Base-by-base conservation (phyloP, 2,113 vertebrate species). In the Calyptommatus sinebrachiatus region DNA sequence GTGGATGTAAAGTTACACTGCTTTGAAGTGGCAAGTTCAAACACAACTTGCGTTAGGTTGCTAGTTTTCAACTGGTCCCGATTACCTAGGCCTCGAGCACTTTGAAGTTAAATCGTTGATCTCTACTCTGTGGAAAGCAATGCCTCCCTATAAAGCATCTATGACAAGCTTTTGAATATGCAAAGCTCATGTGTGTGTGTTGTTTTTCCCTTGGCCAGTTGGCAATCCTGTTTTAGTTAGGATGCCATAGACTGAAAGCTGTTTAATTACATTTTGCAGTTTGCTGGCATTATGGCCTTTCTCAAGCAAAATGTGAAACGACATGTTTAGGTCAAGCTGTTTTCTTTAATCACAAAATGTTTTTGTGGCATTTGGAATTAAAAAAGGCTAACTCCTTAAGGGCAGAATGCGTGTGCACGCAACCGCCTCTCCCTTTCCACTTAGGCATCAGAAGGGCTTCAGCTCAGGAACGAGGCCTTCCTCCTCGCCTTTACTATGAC, bases 231-330 rank as follows among this genome's bases (percentile, higher is more conserved):
- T 53, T 22, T 73, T 67, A 62, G 66, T 45, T 26, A 29, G n/a
- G 70, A 41, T 73, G 26, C 57, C 9, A 41, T 20, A 70, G 53
- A 71, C 60, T 41, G 78, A 75, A 35, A 48, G 53, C 76, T 22
- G 60, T 46, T 83, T 76, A 29, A 72, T 83, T 69, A 62, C 73
- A 28, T 1, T 71, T 84, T 53, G 77, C 82, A 46, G n/a, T 81
- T 45, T 72, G 35, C 72, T 77, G 63, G 68, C 68, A 72, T 22
- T 9, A 24, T 62, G 73, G 45, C 63, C 71, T 28, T 81, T 67
- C 35, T 72, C 80, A 74, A 63, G 69, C 61, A 68, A 70, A 79
- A 22, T 7, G 35, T 41, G 41, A 63, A 45, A 35, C 62, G 75
- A 45, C 50, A 7, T 29, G 29, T 82, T 78, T 78, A 66, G 80